phyloP scores from a whole-genome alignment of 2,888 invertebrate species.

The Heliconius erato region DNA sequence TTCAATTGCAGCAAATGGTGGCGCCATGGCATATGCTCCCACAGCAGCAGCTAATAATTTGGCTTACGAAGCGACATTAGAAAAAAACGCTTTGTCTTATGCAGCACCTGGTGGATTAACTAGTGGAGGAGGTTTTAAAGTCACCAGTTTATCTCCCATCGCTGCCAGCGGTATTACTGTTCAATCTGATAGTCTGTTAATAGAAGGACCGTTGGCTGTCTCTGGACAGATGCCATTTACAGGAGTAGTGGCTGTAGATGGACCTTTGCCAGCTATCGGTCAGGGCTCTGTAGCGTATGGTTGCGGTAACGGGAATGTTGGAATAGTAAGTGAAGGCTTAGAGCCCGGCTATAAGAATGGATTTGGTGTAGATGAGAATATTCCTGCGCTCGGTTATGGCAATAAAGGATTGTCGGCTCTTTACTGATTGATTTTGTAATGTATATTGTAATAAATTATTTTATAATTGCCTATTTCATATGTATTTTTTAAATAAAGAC shows the following conservation, averaged over 20 bases:
- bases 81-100: conserved; percentile 19
- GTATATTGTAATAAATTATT: conserved; percentile 25
- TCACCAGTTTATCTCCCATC: conserved; percentile 53
- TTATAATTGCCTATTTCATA: background rate
- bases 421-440: conserved; percentile 21
- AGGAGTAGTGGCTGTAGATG: conserved; percentile 61
- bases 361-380: background rate
- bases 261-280: conserved; percentile 58
- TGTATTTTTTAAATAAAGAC: background rate
- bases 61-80: conserved; percentile 20
- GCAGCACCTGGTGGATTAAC: conserved; percentile 19
- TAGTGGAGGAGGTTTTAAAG: conserved; percentile 53
- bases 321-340: conserved; percentile 50
- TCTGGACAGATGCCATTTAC: conserved; percentile 56
- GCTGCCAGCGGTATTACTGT: conserved; percentile 54
- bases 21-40: conserved; percentile 13
- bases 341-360: conserved; percentile 22
- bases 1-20: conserved; percentile 14
- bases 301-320: conserved; percentile 54
- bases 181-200: conserved; percentile 53
- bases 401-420: conserved; percentile 12
- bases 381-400: conserved; percentile 7
- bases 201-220: conserved; percentile 56
- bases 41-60: conserved; percentile 2
- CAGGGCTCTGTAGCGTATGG: conserved; percentile 56